Conservation (phyloP, 2,113 vertebrate genomes). For the Anser cygnoides region DNA sequence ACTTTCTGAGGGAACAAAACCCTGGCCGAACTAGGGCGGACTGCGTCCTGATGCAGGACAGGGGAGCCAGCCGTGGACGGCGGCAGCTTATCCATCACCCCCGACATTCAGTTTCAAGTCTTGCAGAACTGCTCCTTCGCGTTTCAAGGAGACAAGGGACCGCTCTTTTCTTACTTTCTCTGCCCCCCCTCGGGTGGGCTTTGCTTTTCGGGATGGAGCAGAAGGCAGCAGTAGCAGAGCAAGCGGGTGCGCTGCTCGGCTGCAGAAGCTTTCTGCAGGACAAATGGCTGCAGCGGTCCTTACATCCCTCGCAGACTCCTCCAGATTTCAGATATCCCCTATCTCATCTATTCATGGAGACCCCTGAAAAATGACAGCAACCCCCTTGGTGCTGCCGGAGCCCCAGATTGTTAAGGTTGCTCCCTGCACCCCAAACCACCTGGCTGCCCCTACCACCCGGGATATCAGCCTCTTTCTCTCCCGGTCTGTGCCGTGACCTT, state of each 20-base stretch:
- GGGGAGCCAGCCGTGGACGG: neutral
- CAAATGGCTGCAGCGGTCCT: neutral
- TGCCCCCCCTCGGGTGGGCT: neutral
- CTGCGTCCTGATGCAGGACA: neutral
- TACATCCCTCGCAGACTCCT: neutral
- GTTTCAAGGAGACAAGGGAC: neutral
- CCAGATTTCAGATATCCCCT: neutral
- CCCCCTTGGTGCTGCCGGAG: neutral
- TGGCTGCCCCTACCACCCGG: neutral
- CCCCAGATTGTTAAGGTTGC: neutral
- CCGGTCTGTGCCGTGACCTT: slow-evolving; percentile 41
- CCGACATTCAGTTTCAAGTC: neutral
- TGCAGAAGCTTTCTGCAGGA: slow-evolving; percentile 48
- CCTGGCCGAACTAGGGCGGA: neutral
- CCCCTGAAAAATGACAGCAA: neutral
- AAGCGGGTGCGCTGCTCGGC: neutral
- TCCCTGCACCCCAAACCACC: neutral
- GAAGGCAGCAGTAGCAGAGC: neutral
- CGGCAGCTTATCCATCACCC: neutral
- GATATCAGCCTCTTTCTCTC: neutral
- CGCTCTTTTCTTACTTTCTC: neutral
- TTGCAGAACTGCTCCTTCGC: neutral
- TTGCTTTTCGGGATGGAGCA: neutral
- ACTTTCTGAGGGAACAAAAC: neutral
- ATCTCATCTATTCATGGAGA: neutral